A percentile compares a stretch with the other conserved stretches of the same genome.
Evolutionary conservation across 2,113 vertebrate genomes (phyloP).

Genomic region (Pteronura brasiliensis): DNA sequence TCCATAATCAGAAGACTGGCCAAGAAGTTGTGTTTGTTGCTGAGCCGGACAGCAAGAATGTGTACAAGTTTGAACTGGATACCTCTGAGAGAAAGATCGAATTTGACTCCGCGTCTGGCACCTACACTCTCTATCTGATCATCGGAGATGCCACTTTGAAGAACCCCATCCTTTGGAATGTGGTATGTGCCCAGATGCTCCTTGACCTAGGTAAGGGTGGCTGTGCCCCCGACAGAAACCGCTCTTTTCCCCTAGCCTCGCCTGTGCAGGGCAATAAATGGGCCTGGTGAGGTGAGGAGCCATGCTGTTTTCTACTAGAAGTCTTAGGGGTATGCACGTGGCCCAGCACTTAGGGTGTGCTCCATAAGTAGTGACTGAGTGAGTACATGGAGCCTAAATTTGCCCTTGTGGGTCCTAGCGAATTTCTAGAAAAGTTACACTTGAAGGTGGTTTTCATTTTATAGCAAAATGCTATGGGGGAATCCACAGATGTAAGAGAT

Average conservation of each 20-base stretch:
- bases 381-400: background rate
- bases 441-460: background rate
- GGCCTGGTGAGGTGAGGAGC: background rate
- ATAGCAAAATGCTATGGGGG: background rate
- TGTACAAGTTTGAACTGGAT: conserved; percentile 98
- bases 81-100: conserved; percentile 94
- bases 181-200: conserved; percentile 85
- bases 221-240: background rate
- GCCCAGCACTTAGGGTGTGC: background rate
- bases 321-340: background rate
- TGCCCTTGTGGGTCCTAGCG: background rate
- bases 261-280: background rate
- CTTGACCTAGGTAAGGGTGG: background rate
- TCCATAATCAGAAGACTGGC: conserved; percentile 97
- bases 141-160: conserved; percentile 97
- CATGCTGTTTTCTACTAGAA: background rate
- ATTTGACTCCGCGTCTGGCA: conserved; percentile 96
- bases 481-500: background rate
- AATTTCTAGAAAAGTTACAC: background rate
- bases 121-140: conserved; percentile 94
- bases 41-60: conserved; percentile 94
- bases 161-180: conserved; percentile 97
- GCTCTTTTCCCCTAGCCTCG: background rate
- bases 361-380: background rate
- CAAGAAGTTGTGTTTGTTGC: conserved; percentile 99